Conservation (phyloP, 64 coral and sea anemone genomes). For the Pachyseris speciosa region DNA sequence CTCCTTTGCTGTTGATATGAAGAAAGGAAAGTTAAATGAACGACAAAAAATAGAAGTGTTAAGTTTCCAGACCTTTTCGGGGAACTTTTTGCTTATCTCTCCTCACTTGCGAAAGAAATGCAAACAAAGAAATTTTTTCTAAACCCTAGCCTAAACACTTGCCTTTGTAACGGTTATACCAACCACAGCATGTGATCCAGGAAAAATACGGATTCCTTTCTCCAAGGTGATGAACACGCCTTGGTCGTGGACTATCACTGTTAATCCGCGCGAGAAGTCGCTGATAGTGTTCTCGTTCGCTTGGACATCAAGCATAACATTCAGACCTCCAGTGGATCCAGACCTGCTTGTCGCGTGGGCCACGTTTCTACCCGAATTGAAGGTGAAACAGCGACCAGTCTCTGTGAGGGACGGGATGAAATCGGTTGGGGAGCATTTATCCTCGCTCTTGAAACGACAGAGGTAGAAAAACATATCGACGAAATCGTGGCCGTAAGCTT, state of each 20-base stretch:
- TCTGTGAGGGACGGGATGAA: conserved; percentile 9
- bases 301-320: conserved; percentile 42
- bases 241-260: conserved; percentile 23
- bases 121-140: too few species aligned
- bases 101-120: too few species aligned
- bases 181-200: conserved; percentile 45
- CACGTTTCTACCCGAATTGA: conserved; percentile 13
- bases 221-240: background rate
- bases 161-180: background rate
- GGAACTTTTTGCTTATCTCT: too few species aligned
- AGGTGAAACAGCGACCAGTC: conserved; percentile 41
- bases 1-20: too few species aligned
- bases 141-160: too few species aligned
- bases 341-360: background rate
- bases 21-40: too few species aligned
- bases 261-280: conserved; percentile 29
- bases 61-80: too few species aligned
- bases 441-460: background rate
- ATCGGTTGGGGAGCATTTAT: background rate
- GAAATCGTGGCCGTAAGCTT: conserved; percentile 39
- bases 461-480: conserved; percentile 16
- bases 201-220: conserved; percentile 32
- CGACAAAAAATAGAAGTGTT: too few species aligned
- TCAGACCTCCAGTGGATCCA: conserved; percentile 15
- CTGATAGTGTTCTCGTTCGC: conserved; percentile 9